Base-by-base conservation (phyloP, 2,888 invertebrate genomes). In the Eupelmus urozonus region DNA sequence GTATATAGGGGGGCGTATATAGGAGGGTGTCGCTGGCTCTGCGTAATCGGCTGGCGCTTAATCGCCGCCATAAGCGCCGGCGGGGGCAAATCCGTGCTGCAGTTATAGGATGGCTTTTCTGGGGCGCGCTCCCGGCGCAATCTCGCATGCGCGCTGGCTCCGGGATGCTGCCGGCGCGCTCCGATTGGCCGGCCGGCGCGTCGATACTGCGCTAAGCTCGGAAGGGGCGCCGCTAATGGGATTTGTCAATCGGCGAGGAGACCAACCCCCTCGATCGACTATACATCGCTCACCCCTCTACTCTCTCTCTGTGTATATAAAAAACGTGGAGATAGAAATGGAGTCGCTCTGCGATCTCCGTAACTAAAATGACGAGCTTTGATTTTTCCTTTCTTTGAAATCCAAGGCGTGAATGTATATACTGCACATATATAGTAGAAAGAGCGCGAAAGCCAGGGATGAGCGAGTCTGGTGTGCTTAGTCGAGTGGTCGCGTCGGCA, bases 161-260 rank as follows among this genome's bases (percentile, higher is more conserved):
- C 87, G 86, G 87, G 88, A 88, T 88, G 88, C 88, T 88, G 88
- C n/a, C n/a, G n/a, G 77, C 83, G 79, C 83, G 83, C n/a, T n/a
- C n/a, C 81, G 85, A 88, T 89, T 89, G 89, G 89, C 82, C 83
- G 83, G 82, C 78, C 77, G 53, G 82, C 85, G 82, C 84, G 85
- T 88, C 85, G 85, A 88, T 85, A 85, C 25, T 84, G 84, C 80
- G 82, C 82, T 81, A 76, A 71, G 80, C 77, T 81, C 57, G 49
- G 34, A 11, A 27, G 13, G n/a, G 1, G 23, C 42, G 7, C 45
- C 9, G 55, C 11, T 67, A 80, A 77, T 79, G 76, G 78, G 72
- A 78, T 78, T 78, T 78, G 73, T 69, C 73, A 73, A 78, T 71
- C 53, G 40, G 42, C n/a, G n/a, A 27, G 55, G n/a, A n/a, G n/a